Conservation (phyloP, 2,888 invertebrate genomes). For the Platypus cylindrus region DNA sequence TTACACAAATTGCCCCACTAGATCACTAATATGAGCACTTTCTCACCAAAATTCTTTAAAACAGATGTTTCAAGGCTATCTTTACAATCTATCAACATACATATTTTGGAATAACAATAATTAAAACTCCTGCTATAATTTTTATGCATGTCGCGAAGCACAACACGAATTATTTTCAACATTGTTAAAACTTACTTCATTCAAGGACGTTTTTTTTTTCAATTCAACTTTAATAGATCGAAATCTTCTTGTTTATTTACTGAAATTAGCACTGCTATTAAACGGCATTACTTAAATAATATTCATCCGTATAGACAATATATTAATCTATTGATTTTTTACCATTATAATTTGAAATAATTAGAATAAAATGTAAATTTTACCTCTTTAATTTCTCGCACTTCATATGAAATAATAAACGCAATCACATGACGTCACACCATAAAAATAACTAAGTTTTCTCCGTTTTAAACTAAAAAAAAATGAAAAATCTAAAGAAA, state of each 20-base stretch:
- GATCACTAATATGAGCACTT: too few relatives aligned
- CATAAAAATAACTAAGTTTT: conserved; percentile 27
- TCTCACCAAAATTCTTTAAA: conserved; percentile 22
- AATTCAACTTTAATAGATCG: conserved; percentile 16
- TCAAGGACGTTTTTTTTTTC: conserved; percentile 30
- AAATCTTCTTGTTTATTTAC: conserved; percentile 19
- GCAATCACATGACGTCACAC: conserved; percentile 37
- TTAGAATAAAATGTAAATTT: conserved; percentile 23
- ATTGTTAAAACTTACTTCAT: conserved; percentile 22
- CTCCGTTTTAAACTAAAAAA: conserved; percentile 21
- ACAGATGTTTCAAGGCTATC: conserved; percentile 18
- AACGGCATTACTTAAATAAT: conserved; percentile 20
- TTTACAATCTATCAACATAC: conserved; percentile 12
- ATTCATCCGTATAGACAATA: conserved; percentile 5
- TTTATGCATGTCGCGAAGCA: conserved; percentile 19
- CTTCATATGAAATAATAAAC: conserved; percentile 32
- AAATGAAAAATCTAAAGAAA: conserved; percentile 20
- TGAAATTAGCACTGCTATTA: conserved; percentile 17
- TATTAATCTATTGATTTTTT: conserved; percentile 7
- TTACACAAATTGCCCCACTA: too few relatives aligned
- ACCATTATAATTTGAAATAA: conserved; percentile 9
- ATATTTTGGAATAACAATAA: conserved; percentile 15
- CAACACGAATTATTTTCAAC: conserved; percentile 25
- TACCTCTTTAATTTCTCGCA: conserved; percentile 29
- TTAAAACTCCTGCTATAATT: conserved; percentile 18